A percentile compares a stretch with the other conserved stretches of the same genome.
These are phyloP conservation scores for Ectemnius continuus DNA, from an alignment of 2,888 invertebrate species.

Conservation along the genomic window DNA sequence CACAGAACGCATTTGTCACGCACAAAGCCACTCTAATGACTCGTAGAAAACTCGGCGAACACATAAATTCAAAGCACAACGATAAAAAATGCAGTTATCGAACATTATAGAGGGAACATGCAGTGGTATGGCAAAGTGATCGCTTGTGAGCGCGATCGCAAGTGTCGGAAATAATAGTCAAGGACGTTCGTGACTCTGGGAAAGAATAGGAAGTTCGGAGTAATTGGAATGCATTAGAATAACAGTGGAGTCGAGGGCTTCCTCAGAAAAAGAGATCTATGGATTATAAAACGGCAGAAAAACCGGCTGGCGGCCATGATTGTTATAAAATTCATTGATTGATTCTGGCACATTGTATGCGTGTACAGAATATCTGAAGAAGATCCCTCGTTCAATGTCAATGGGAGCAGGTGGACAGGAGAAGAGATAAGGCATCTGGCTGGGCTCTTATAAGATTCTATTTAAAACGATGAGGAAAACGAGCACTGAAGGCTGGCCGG, in stretches of 20 bases:
- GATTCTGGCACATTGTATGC: conserved; percentile 45
- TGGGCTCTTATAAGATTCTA: conserved; percentile 27
- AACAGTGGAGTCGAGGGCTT: not conserved
- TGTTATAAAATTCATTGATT: conserved; percentile 70
- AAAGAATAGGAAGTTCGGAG: too few species aligned
- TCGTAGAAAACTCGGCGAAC: too few species aligned
- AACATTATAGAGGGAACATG: too few species aligned
- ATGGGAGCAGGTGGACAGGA: conserved; percentile 3
- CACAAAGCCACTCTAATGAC: too few species aligned
- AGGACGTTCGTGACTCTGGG: too few species aligned
- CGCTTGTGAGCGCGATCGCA: too few species aligned
- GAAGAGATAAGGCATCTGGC: conserved; percentile 3
- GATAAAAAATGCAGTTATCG: too few species aligned
- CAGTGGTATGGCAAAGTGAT: too few species aligned
- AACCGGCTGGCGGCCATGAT: conserved; percentile 74
- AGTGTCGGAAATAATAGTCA: too few species aligned
- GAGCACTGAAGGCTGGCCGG: conserved; percentile 43
- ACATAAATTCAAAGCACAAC: too few species aligned
- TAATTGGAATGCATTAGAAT: not conserved
- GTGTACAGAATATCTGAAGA: conserved; percentile 33
- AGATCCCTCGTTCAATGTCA: conserved; percentile 25
- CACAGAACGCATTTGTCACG: too few species aligned
- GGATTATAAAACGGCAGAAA: conserved; percentile 30
- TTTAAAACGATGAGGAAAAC: conserved; percentile 26
- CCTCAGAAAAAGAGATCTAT: not conserved